Base-by-base conservation (phyloP, 2,888 invertebrate genomes). In the Apodemia arnacis region DNA sequence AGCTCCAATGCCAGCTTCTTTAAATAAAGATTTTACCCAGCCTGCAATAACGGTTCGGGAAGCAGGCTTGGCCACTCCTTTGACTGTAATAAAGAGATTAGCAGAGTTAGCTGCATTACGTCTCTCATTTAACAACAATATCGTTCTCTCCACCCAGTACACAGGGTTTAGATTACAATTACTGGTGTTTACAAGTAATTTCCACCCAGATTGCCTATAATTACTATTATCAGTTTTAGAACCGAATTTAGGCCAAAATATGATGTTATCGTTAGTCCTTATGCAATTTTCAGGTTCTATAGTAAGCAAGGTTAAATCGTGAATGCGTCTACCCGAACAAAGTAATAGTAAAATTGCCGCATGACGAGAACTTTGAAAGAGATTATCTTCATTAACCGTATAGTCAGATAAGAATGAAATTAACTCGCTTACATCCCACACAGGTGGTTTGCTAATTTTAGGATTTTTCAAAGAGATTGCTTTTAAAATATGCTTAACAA, bases 401-500 rank as follows among this genome's bases (percentile, higher is more conserved):
- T 13, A 63, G 69, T 82, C n/a, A 81, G 73, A 44, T 44, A 21
- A 44, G 34, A 7, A 24, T 21, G 24, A 7, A 8, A 74, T 31
- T n/a, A 74, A 11, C 44, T n/a, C 18, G n/a, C 44, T 74, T 13
- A 10, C 38, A 74, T 87, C 69, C 84, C 86, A 87, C 41, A 83
- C 63, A 15, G 82, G 82, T 13, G 84, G 41, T 72, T 81, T 85
- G 11, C 15, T 15, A n/a, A 38, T 34, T 31, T 38, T 72, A 0
- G 90, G 83, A 6, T 79, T 82, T 63, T 83, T 70, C 24, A 79
- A 10, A 38, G 72, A 34, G 21, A 72, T 72, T 63, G 27, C 84
- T 78, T 90, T 88, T 34, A 88, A 69, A 15, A 91, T 66, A 4
- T 87, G 85, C 38, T 87, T 88, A 38, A 72, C 72, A 10, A 91